phyloP scores from a whole-genome alignment of 2,113 vertebrate species.

The Gasterosteus aculeatus region DNA sequence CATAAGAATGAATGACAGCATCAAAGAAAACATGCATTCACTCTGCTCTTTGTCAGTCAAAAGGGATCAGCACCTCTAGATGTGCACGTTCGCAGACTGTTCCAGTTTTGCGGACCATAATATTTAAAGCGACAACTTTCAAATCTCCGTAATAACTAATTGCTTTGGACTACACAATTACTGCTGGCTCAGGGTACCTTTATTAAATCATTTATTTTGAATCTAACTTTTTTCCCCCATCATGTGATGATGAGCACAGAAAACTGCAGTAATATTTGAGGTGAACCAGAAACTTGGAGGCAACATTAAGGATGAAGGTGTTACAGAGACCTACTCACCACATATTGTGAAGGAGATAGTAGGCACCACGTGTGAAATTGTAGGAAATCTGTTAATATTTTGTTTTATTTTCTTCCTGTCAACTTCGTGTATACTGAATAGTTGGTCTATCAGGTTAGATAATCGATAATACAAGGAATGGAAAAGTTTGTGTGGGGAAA shows the following conservation, averaged over 20 bases:
- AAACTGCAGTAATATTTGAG: background rate
- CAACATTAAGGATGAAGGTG: background rate
- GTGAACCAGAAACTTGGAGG: background rate
- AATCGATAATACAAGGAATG: background rate
- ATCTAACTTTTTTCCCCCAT: background rate
- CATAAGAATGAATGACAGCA: background rate
- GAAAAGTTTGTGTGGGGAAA: background rate
- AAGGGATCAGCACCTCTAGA: constrained; percentile 4
- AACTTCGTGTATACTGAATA: background rate
- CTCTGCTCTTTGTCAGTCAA: constrained; percentile 1
- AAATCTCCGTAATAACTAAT: background rate
- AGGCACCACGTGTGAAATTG: background rate
- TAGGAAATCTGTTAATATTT: too few species aligned
- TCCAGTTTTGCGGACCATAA: background rate
- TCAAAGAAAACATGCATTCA: background rate
- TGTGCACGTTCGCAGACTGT: background rate
- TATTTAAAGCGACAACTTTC: background rate
- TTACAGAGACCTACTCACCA: background rate
- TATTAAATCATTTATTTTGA: background rate
- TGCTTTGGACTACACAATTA: background rate
- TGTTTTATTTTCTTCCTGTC: background rate
- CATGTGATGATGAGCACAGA: background rate
- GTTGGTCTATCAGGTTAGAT: background rate
- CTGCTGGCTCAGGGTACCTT: background rate
- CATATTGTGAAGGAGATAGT: background rate